Evolutionary conservation across 2,113 vertebrate genomes (phyloP).

Genomic region (Pelecanoides urinatrix): DNA sequence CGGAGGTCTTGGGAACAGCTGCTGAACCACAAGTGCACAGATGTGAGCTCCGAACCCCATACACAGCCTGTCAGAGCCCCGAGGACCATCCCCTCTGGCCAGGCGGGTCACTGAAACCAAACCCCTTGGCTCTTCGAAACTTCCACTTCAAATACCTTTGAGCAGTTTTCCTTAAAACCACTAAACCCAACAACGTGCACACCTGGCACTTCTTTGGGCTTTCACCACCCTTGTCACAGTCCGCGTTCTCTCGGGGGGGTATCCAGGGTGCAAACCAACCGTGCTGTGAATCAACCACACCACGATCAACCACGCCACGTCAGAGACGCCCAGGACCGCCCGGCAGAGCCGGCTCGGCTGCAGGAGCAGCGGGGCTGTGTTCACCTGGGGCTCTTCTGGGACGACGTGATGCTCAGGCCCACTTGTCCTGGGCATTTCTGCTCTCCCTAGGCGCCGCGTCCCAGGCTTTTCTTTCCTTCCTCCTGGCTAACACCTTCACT

Average conservation of each 20-base stretch:
- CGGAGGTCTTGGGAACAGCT: not conserved
- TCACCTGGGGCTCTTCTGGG: not conserved
- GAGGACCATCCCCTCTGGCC: fast-evolving
- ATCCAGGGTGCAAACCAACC: not conserved
- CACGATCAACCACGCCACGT: fast-evolving
- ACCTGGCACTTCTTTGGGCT: not conserved
- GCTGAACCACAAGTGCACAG: not conserved
- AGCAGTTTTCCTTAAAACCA: not conserved
- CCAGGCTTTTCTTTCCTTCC: not conserved
- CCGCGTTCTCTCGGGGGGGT: fast-evolving
- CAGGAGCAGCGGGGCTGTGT: not conserved
- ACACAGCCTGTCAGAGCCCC: not conserved
- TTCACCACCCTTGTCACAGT: not conserved
- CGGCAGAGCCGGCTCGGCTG: not conserved
- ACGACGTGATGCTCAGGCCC: not conserved
- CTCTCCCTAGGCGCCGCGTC: no score
- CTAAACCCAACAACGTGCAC: fast-evolving
- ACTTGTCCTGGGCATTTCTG: not conserved
- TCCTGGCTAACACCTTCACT: not conserved
- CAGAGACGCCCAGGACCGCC: not conserved
- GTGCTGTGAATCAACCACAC: not conserved
- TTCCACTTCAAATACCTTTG: not conserved
- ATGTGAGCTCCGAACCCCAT: not conserved
- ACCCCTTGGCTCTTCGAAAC: not conserved
- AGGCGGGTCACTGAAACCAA: not conserved